Conservation (phyloP, 2,113 vertebrate genomes). For the Nothobranchius furzeri region DNA sequence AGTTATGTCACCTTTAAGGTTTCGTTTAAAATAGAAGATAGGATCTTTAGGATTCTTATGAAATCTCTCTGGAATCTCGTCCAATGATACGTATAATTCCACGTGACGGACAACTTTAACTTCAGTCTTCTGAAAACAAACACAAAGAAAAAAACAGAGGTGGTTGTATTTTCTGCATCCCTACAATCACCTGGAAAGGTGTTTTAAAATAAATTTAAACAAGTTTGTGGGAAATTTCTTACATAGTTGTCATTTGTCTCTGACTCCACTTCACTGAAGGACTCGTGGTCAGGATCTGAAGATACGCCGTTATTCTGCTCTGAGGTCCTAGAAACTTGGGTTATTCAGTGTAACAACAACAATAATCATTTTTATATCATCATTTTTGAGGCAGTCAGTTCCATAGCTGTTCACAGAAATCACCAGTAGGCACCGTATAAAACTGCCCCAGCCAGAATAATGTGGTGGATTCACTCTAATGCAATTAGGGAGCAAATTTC, state of each 20-base stretch:
- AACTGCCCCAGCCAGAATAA: too few species aligned
- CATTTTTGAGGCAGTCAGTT: too few species aligned
- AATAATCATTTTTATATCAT: neutral
- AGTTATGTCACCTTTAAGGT: slow-evolving; percentile 78
- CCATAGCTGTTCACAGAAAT: too few species aligned
- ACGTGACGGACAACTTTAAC: slow-evolving; percentile 64
- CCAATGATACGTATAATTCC: slow-evolving; percentile 75
- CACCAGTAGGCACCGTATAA: too few species aligned
- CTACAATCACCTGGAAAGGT: neutral
- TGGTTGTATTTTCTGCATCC: too few species aligned
- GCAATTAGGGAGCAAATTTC: too few species aligned
- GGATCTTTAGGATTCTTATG: slow-evolving; percentile 54
- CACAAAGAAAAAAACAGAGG: neutral
- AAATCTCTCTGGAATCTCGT: slow-evolving; percentile 78
- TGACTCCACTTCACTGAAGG: slow-evolving; percentile 1
- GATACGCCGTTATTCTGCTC: neutral
- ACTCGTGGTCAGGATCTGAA: neutral
- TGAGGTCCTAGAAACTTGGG: slow-evolving; percentile 2
- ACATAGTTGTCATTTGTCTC: slow-evolving; percentile 48
- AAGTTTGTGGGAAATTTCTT: slow-evolving; percentile 19
- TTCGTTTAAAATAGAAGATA: slow-evolving; percentile 86
- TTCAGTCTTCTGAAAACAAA: slow-evolving; percentile 71
- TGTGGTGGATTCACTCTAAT: too few species aligned
- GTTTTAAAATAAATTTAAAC: neutral
- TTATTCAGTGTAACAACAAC: neutral